Conservation (phyloP, 2,888 invertebrate species). For the Tipula helvola region DNA sequence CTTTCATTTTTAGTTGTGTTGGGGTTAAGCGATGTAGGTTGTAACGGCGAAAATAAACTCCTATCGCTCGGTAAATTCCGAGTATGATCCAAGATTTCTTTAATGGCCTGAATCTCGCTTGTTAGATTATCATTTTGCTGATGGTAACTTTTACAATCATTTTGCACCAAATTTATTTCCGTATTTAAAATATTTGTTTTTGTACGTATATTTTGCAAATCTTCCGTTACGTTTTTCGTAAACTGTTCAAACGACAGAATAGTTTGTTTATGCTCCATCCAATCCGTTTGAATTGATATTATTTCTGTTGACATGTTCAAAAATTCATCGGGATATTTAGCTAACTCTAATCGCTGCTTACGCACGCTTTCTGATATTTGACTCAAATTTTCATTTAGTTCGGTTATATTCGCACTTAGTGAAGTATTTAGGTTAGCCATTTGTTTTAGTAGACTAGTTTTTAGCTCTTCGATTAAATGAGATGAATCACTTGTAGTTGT, state of each 20-base stretch:
- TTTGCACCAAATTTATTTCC: neutral
- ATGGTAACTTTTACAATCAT: neutral
- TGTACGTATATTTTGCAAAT: constrained; percentile 22
- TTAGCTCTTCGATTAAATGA: neutral
- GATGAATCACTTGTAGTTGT: neutral
- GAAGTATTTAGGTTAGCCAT: neutral
- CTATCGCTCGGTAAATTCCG: neutral
- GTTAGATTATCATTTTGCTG: neutral
- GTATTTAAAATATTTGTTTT: neutral
- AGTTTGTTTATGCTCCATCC: constrained; percentile 28
- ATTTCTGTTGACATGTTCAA: constrained; percentile 32
- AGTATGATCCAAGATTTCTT: neutral
- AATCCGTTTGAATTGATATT: constrained; percentile 29
- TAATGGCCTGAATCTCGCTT: neutral
- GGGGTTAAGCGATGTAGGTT: neutral
- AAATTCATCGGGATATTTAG: constrained; percentile 27
- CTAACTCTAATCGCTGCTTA: constrained; percentile 12
- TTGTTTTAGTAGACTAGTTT: neutral
- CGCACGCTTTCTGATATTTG: neutral
- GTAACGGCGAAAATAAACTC: neutral
- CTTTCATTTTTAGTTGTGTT: neutral
- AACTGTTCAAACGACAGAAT: constrained; percentile 23
- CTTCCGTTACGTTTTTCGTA: constrained; percentile 23
- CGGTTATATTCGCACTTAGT: neutral
- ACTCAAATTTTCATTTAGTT: neutral